phyloP scores from a whole-genome alignment of 1,140 invertebrate genomes.

The Drosophila nigrodunni region DNA sequence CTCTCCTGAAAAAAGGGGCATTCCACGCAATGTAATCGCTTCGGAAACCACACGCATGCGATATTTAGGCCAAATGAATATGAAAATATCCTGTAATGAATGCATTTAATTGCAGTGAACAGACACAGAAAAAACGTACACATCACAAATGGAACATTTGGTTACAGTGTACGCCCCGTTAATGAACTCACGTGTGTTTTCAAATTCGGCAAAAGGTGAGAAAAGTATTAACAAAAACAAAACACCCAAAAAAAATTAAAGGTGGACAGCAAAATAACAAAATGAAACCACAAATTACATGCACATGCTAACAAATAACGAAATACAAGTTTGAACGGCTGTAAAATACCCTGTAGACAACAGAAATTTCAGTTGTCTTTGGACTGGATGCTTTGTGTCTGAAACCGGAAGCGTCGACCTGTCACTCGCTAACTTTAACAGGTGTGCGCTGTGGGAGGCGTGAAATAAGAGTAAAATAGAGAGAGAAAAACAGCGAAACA shows the following conservation, averaged over 20 bases:
- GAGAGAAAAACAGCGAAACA: conserved; percentile 38
- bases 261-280: conserved; percentile 18
- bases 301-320: conserved; percentile 59
- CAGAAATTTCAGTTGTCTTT: conserved; percentile 43
- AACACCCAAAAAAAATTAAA: conserved; percentile 2
- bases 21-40: conserved; percentile 22
- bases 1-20: background rate
- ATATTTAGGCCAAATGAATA: conserved; percentile 36
- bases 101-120: conserved; percentile 53
- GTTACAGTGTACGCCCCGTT: conserved; percentile 32
- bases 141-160: conserved; percentile 34
- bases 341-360: background rate
- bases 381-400: conserved; percentile 49
- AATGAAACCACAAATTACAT: conserved; percentile 67
- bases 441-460: conserved; percentile 66
- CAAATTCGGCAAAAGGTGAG: conserved; percentile 60
- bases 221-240: conserved; percentile 67
- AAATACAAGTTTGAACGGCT: background rate
- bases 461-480: conserved; percentile 26
- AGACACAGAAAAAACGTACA: conserved; percentile 5
- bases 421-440: conserved; percentile 70
- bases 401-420: conserved; percentile 49
- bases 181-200: conserved; percentile 31
- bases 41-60: conserved; percentile 61
- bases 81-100: conserved; percentile 53